Percentiles rank a stretch among this genome's conserved stretches.
phyloP scores from a whole-genome alignment of 2,113 vertebrate species.

The chimpanzee (Pan troglodytes) region DNA sequence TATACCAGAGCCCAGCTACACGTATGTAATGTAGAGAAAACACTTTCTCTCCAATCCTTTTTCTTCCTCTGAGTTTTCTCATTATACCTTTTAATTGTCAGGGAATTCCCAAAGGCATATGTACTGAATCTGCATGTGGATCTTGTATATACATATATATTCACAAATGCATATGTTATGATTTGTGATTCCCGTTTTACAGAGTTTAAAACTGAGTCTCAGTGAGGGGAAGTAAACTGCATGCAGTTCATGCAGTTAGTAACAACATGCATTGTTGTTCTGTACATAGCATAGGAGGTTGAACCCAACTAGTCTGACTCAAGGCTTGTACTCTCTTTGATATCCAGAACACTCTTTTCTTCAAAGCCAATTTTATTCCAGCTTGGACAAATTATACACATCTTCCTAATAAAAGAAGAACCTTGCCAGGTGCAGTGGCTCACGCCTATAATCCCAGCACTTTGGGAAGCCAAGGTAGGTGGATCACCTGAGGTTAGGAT shows the following conservation, averaged over 20 bases:
- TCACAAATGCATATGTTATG: background rate
- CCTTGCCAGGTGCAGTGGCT: background rate
- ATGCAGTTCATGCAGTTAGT: background rate
- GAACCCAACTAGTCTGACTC: background rate
- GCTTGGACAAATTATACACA: background rate
- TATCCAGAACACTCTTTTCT: background rate
- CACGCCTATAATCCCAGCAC: too few species aligned
- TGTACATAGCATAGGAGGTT: background rate
- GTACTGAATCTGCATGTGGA: background rate
- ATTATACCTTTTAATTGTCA: background rate
- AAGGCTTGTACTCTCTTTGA: rapidly evolving
- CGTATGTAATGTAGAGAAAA: background rate
- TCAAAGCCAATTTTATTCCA: background rate
- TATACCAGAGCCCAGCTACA: background rate
- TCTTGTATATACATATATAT: background rate
- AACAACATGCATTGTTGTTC: background rate
- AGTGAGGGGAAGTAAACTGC: background rate
- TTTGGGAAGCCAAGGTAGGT: too few species aligned
- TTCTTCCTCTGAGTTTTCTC: background rate
- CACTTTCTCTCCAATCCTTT: background rate
- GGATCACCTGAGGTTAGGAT: too few species aligned
- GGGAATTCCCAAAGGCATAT: background rate
- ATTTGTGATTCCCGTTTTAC: background rate
- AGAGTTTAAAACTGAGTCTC: background rate
- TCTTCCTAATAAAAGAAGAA: background rate